Conservation (phyloP, 2,888 invertebrate genomes). For the Hermaeophaga mercurialis region DNA sequence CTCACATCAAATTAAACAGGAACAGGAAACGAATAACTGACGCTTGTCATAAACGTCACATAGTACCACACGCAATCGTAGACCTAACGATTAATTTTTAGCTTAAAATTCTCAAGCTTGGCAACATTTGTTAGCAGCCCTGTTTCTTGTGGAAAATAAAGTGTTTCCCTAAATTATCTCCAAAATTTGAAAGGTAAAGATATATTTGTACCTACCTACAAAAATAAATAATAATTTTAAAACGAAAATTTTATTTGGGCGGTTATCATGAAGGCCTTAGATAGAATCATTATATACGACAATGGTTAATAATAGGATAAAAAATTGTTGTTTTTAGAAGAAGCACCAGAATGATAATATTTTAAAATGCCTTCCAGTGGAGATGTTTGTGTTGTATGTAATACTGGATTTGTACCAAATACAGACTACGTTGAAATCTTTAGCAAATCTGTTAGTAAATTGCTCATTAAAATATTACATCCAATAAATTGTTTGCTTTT, state of each 20-base stretch:
- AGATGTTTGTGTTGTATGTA: slow-evolving; percentile 67
- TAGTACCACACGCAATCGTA: slow-evolving; percentile 17
- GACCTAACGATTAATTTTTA: slow-evolving; percentile 17
- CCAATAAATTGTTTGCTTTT: not conserved
- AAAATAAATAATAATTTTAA: slow-evolving; percentile 8
- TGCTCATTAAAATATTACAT: not conserved
- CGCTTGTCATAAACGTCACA: slow-evolving; percentile 1
- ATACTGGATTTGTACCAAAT: slow-evolving; percentile 59
- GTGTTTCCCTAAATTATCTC: slow-evolving; percentile 57
- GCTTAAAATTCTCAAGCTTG: slow-evolving; percentile 50
- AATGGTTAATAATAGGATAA: not conserved
- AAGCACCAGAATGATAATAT: slow-evolving; percentile 12
- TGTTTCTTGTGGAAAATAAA: slow-evolving; percentile 56
- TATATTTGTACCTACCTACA: slow-evolving; percentile 4
- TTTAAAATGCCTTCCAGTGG: slow-evolving; percentile 46
- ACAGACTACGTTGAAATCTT: slow-evolving; percentile 64
- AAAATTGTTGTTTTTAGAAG: slow-evolving; percentile 11
- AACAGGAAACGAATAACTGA: not conserved
- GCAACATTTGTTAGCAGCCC: slow-evolving; percentile 60
- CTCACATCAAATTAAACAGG: too few relatives aligned
- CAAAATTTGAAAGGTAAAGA: slow-evolving; percentile 53
- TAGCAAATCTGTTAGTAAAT: slow-evolving; percentile 52
- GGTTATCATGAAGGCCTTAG: slow-evolving; percentile 10
- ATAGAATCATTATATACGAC: slow-evolving; percentile 15
- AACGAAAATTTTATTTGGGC: slow-evolving; percentile 10